These are phyloP conservation scores for Nerophis ophidion DNA, from an alignment of 2,113 vertebrate species.

Conservation along the genomic window DNA sequence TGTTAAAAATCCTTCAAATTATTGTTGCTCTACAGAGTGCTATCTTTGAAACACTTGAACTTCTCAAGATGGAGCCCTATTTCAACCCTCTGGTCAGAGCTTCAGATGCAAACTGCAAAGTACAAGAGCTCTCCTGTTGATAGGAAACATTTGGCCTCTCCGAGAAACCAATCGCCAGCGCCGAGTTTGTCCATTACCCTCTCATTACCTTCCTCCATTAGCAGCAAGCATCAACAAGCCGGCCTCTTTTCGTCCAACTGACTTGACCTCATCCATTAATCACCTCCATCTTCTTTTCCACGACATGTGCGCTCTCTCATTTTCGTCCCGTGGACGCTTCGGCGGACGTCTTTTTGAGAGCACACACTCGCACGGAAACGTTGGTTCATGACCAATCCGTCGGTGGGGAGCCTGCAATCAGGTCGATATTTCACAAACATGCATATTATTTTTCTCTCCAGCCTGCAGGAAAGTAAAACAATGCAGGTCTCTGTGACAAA, in stretches of 20 bases:
- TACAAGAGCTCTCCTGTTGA: slow-evolving; percentile 37
- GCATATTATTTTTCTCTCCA: not conserved
- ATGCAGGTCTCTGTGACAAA: too few relatives aligned
- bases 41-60: slow-evolving; percentile 17
- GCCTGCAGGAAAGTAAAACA: not conserved
- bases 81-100: slow-evolving; percentile 7
- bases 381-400: slow-evolving; percentile 34
- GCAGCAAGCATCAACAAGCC: slow-evolving; percentile 43
- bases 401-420: not conserved
- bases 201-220: slow-evolving; percentile 58
- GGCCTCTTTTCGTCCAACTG: slow-evolving; percentile 34
- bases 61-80: slow-evolving; percentile 24
- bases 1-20: slow-evolving; percentile 28
- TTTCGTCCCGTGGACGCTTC: slow-evolving; percentile 39
- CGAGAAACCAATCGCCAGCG: slow-evolving; percentile 37
- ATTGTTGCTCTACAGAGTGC: slow-evolving; percentile 6
- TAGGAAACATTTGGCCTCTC: slow-evolving; percentile 49
- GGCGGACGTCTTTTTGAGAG: slow-evolving; percentile 29
- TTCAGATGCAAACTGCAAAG: slow-evolving; percentile 21
- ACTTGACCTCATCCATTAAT: slow-evolving; percentile 59
- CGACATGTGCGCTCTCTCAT: slow-evolving; percentile 37
- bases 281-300: slow-evolving; percentile 46
- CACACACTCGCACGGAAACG: slow-evolving; percentile 13
- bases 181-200: slow-evolving; percentile 51
- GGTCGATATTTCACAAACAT: too few relatives aligned